A percentile compares a stretch with the other conserved stretches of the same genome.
Evolutionary conservation across 2,797 vertebrate genomes (phyloP).

Genomic region (Schizothorax lantsangensis): DNA sequence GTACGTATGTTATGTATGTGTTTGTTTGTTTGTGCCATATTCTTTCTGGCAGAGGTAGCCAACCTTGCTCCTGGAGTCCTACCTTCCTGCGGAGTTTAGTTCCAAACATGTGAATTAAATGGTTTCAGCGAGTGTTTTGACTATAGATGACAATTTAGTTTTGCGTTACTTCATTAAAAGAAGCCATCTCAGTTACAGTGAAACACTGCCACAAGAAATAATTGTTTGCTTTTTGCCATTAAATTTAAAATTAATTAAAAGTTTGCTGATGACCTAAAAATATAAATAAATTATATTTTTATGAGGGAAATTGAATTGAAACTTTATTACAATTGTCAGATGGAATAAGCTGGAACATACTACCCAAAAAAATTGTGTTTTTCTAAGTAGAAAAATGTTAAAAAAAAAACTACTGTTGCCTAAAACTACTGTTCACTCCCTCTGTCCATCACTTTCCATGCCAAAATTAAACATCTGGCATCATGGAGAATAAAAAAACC

Average conservation of each 20-base stretch:
- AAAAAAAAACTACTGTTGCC: too few relatives aligned
- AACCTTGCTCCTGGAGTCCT: neutral
- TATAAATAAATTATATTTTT: neutral
- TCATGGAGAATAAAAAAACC: conserved; percentile 17
- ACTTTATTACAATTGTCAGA: conserved; percentile 2
- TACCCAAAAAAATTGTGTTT: neutral
- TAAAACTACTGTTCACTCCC: conserved; percentile 15
- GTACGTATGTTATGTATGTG: too few relatives aligned
- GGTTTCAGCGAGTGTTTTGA: neutral
- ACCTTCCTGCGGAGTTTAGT: neutral
- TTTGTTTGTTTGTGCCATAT: too few relatives aligned
- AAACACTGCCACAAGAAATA: neutral
- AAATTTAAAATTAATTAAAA: neutral
- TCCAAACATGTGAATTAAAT: neutral
- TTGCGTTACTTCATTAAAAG: too few relatives aligned
- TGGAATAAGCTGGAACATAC: neutral
- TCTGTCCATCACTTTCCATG: neutral
- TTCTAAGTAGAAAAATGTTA: neutral
- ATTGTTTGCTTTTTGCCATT: neutral
- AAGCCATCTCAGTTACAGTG: neutral
- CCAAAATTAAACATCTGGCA: conserved; percentile 27
- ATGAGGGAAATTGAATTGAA: neutral
- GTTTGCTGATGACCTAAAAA: neutral
- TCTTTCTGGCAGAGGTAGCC: too few relatives aligned
- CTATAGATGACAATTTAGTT: too few relatives aligned